A percentile compares a stretch with the other conserved stretches of the same genome.
Evolutionary conservation across 2,888 invertebrate species (phyloP).

Genomic region (Alitta virens): DNA sequence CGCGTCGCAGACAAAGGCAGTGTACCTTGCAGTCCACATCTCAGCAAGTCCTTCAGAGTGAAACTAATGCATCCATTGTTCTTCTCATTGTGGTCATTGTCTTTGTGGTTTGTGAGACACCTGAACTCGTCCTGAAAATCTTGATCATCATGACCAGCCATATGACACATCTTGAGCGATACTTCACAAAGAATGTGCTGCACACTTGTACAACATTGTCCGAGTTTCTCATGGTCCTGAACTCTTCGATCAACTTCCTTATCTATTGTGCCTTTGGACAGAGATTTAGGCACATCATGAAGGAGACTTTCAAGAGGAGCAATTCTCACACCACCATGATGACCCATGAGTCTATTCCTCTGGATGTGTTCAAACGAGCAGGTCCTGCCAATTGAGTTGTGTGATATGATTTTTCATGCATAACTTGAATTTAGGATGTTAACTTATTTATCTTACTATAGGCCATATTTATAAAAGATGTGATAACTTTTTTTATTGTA

Average conservation of each 20-base stretch:
- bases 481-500: no score
- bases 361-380: background rate
- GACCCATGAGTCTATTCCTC: constrained; percentile 15
- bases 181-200: background rate
- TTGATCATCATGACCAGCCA: background rate
- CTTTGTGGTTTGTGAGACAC: constrained; percentile 30
- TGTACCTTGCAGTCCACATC: background rate
- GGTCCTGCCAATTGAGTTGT: no score
- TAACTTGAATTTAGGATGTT: no score
- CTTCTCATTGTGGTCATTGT: constrained; percentile 27
- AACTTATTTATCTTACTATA: background rate
- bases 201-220: constrained; percentile 4
- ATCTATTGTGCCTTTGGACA: constrained; percentile 29
- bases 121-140: constrained; percentile 7
- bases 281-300: constrained; percentile 25
- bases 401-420: no score
- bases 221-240: constrained; percentile 23
- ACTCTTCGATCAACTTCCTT: constrained; percentile 30
- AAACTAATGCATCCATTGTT: constrained; percentile 29
- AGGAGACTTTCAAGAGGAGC: constrained; percentile 15
- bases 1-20: constrained; percentile 11
- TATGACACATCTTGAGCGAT: background rate
- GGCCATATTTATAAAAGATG: background rate
- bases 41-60: constrained; percentile 9
- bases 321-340: background rate